These are phyloP conservation scores for Pterophyllum scalare DNA, from an alignment of 2,113 vertebrate genomes.

Conservation along the genomic window DNA sequence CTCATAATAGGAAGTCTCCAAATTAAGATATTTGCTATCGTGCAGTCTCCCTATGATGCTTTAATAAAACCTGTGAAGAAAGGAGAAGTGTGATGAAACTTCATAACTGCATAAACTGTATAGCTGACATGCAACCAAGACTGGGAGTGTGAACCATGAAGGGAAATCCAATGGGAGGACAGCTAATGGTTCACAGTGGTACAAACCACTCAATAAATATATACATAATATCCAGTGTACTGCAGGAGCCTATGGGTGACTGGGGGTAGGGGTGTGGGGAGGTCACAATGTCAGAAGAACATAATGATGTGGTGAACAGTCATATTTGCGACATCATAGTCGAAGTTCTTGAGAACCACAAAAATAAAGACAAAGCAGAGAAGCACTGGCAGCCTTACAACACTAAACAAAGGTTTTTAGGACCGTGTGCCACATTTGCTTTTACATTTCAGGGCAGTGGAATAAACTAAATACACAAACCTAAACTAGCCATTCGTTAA, in stretches of 20 bases:
- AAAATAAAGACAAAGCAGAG: neutral
- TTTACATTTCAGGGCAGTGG: neutral
- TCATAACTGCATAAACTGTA: neutral
- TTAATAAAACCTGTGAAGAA: accelerated
- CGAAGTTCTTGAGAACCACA: neutral
- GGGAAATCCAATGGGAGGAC: neutral
- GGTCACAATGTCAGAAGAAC: neutral
- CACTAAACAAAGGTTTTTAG: neutral
- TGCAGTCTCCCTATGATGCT: neutral
- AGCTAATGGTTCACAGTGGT: conserved; percentile 3
- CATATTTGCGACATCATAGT: neutral
- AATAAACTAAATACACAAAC: neutral
- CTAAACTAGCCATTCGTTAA: neutral
- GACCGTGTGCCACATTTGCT: neutral
- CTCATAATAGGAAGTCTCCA: neutral
- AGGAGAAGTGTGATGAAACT: neutral
- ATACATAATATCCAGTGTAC: neutral
- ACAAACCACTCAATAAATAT: neutral
- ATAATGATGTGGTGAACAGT: accelerated
- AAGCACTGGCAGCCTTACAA: neutral
- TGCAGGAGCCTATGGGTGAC: neutral
- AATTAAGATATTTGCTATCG: no score
- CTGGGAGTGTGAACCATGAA: neutral
- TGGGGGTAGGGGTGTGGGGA: accelerated
- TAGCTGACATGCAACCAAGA: neutral